Evolutionary conservation across 1,140 invertebrate species (phyloP).

Genomic region (Chionoecetes opilio): DNA sequence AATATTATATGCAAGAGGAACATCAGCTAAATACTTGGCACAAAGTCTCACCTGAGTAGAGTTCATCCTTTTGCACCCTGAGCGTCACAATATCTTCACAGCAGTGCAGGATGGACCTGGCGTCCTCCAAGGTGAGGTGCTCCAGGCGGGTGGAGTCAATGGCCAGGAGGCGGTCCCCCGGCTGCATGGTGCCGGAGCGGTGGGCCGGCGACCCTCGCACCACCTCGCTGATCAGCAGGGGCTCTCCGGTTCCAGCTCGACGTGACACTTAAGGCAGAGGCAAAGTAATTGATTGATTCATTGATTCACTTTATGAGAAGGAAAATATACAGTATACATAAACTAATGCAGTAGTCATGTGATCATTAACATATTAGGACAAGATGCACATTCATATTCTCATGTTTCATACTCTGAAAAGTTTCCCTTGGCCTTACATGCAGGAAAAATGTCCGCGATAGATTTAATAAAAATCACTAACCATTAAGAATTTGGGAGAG

Average conservation of each 20-base stretch:
- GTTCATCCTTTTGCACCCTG: constrained; percentile 87
- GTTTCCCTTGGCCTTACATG: too few relatives aligned
- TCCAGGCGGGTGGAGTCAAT: constrained; percentile 94
- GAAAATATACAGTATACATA: too few relatives aligned
- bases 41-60: constrained; percentile 78
- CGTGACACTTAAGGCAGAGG: constrained; percentile 83
- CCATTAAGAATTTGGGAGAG: too few relatives aligned
- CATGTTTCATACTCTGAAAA: too few relatives aligned
- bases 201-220: constrained; percentile 95
- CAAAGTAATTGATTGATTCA: not conserved
- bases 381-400: too few relatives aligned
- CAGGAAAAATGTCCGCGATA: too few relatives aligned
- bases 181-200: constrained; percentile 92
- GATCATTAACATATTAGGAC: too few relatives aligned
- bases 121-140: constrained; percentile 88
- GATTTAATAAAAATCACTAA: too few relatives aligned
- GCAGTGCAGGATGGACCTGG: constrained; percentile 90
- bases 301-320: too few relatives aligned
- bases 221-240: constrained; percentile 92
- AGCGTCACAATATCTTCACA: constrained; percentile 91
- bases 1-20: not conserved
- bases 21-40: not conserved
- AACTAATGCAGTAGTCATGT: too few relatives aligned
- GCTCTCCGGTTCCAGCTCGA: constrained; percentile 83
- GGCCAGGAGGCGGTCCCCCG: constrained; percentile 93